phyloP scores from a whole-genome alignment of 2,888 invertebrate genomes.

The Torymus aiolomorphi region DNA sequence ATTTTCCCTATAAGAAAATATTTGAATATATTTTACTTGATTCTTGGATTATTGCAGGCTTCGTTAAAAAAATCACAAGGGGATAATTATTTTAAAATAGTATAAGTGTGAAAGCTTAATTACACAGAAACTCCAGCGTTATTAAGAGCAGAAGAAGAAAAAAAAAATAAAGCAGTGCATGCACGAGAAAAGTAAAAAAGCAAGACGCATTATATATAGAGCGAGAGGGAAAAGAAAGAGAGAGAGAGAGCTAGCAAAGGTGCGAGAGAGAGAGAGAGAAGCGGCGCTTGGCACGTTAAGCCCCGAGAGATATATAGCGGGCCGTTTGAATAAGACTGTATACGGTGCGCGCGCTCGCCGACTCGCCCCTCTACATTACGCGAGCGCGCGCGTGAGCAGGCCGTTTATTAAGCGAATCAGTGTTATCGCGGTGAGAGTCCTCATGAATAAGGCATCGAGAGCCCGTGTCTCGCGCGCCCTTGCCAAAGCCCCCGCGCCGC shows the following conservation, averaged over 20 bases:
- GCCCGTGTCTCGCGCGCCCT: slow-evolving; percentile 67
- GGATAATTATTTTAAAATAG: no score
- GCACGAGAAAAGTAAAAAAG: neutral
- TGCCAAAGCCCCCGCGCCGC: slow-evolving; percentile 71
- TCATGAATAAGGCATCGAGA: slow-evolving; percentile 76
- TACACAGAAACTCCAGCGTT: no score
- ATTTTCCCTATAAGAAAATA: no score
- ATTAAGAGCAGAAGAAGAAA: no score
- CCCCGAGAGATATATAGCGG: slow-evolving; percentile 70
- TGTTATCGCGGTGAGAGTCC: slow-evolving; percentile 74
- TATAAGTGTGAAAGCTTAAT: no score
- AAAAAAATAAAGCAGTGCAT: neutral
- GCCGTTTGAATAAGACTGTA: slow-evolving; percentile 68
- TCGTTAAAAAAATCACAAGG: no score
- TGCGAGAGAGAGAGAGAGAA: slow-evolving; percentile 6
- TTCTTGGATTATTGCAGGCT: no score
- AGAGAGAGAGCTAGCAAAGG: no score
- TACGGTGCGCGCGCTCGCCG: neutral
- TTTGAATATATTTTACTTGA: no score
- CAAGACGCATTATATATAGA: slow-evolving; percentile 19
- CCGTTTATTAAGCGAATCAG: slow-evolving; percentile 76
- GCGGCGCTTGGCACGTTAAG: slow-evolving; percentile 68
- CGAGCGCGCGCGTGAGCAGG: slow-evolving; percentile 32
- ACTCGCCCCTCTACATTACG: slow-evolving; percentile 24
- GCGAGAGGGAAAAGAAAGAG: slow-evolving; percentile 52